Conservation (phyloP, 2,113 vertebrate genomes). For the Grammomys surdaster region DNA sequence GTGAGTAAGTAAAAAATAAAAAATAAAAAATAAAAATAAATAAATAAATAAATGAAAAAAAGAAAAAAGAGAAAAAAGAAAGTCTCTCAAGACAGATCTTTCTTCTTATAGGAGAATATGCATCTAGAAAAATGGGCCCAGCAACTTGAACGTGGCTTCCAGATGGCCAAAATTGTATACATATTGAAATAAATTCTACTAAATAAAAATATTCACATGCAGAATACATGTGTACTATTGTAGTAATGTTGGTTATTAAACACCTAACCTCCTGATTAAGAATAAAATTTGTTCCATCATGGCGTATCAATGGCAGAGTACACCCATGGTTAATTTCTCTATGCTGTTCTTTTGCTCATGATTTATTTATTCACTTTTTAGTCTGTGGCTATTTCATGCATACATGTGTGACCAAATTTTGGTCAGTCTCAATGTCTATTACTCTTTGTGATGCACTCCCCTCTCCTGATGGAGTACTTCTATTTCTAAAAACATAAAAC, state of each 20-base stretch:
- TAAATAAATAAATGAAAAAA: too few species aligned
- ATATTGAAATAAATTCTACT: constrained; percentile 16
- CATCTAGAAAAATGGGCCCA: constrained; percentile 9
- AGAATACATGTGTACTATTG: neutral
- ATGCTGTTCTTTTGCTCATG: neutral
- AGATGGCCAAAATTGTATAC: neutral
- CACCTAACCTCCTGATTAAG: neutral
- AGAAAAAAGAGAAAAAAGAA: neutral
- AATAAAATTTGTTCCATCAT: neutral
- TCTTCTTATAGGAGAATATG: neutral
- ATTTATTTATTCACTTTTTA: neutral
- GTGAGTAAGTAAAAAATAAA: too few species aligned
- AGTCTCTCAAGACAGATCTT: neutral
- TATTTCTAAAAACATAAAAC: neutral
- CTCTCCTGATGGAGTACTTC: neutral
- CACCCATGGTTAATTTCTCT: neutral
- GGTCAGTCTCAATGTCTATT: too few species aligned
- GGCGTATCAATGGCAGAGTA: neutral
- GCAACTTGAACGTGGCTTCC: neutral
- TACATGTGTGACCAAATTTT: neutral
- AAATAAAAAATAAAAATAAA: too few species aligned
- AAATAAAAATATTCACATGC: neutral
- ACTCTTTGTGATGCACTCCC: neutral
- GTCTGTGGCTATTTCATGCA: neutral
- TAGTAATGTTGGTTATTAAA: constrained; percentile 18